Percentiles rank a stretch among this genome's conserved stretches.
Evolutionary conservation across 1,140 invertebrate species (phyloP).

Genomic region (Mizuhopecten yessoensis): DNA sequence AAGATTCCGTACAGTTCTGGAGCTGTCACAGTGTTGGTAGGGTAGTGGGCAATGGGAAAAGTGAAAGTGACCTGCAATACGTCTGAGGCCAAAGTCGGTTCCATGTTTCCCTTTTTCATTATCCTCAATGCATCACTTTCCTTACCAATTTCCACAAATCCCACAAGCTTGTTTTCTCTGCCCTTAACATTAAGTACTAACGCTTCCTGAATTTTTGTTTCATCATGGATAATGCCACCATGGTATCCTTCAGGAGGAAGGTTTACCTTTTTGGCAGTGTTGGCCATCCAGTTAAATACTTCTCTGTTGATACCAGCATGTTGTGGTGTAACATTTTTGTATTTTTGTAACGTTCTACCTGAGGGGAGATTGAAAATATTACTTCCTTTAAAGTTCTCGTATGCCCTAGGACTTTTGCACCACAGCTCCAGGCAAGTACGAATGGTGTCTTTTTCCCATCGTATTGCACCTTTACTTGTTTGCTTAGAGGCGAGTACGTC

Average conservation of each 20-base stretch:
- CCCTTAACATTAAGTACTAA: constrained; percentile 51
- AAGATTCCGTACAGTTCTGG: constrained; percentile 52
- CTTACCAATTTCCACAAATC: constrained; percentile 56
- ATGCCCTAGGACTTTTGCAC: constrained; percentile 47
- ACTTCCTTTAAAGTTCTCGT: constrained; percentile 46
- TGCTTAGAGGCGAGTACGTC: neutral
- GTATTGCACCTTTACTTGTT: neutral
- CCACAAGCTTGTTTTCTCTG: constrained; percentile 43
- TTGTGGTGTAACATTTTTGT: constrained; percentile 51
- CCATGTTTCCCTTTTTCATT: constrained; percentile 48
- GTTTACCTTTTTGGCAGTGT: constrained; percentile 41
- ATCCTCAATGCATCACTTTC: constrained; percentile 44
- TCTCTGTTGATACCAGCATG: constrained; percentile 48
- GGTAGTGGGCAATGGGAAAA: constrained; percentile 58
- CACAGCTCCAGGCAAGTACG: too few species aligned
- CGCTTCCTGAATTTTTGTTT: constrained; percentile 57
- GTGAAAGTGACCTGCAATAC: constrained; percentile 60
- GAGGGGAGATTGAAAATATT: constrained; percentile 48
- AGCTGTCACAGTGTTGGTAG: constrained; percentile 52
- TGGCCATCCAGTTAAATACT: constrained; percentile 49
- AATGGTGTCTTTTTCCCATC: constrained; percentile 53
- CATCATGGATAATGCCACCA: constrained; percentile 50
- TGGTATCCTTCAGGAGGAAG: constrained; percentile 32
- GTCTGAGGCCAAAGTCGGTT: constrained; percentile 51
- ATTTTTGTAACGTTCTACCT: constrained; percentile 40